Evolutionary conservation across 2,797 vertebrate genomes (phyloP).

Genomic region (Clarias fuscus): DNA sequence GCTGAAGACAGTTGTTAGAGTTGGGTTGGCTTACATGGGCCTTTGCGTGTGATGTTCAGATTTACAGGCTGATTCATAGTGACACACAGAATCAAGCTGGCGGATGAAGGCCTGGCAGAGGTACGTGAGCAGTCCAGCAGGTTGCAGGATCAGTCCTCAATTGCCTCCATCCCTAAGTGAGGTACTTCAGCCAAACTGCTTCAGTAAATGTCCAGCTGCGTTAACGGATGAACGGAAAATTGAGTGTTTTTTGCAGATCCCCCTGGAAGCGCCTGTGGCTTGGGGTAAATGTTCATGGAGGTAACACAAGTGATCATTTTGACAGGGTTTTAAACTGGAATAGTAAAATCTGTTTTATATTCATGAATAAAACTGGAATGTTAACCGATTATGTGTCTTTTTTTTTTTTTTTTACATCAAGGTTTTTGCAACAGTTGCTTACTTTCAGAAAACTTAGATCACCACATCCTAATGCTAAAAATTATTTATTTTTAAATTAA

Average conservation of each 20-base stretch:
- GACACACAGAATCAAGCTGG: conserved; percentile 23
- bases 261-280: conserved; percentile 39
- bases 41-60: conserved; percentile 27
- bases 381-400: not conserved
- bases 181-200: conserved; percentile 55
- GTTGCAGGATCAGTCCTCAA: conserved; percentile 36
- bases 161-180: conserved; percentile 52
- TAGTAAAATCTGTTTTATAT: conserved; percentile 3
- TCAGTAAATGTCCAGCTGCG: conserved; percentile 67
- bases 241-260: conserved; percentile 37
- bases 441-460: not conserved
- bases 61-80: conserved; percentile 33
- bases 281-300: conserved; percentile 28
- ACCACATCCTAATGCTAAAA: not conserved
- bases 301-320: conserved; percentile 20
- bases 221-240: conserved; percentile 68
- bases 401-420: too few species aligned
- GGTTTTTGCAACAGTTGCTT: not conserved
- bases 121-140: conserved; percentile 36
- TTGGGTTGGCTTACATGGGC: conserved; percentile 11
- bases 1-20: conserved; percentile 19
- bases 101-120: conserved; percentile 22
- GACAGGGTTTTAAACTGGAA: conserved; percentile 9
- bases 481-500: not conserved
- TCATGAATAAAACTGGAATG: not conserved